phyloP scores from a whole-genome alignment of 2,888 invertebrate species.

The Drosophila maculinotata region DNA sequence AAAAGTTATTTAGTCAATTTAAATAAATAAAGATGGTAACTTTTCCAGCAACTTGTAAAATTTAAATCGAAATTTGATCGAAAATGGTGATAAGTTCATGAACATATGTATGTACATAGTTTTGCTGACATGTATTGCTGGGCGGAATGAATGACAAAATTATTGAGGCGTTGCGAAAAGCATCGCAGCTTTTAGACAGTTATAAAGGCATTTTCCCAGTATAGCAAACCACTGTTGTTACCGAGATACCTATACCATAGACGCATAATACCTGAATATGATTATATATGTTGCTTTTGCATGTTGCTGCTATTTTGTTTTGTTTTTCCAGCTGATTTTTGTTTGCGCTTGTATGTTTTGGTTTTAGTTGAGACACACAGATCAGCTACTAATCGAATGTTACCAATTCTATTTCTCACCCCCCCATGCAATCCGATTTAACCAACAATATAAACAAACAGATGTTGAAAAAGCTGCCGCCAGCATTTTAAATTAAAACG shows the following conservation, averaged over 20 bases:
- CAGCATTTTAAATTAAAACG: conserved; percentile 57
- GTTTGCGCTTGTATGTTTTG: conserved; percentile 20
- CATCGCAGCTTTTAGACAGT: not conserved
- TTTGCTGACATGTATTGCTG: conserved; percentile 5
- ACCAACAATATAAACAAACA: conserved; percentile 43
- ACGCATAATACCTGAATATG: conserved; percentile 1
- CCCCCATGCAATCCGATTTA: conserved; percentile 40
- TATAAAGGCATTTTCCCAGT: conserved; percentile 6
- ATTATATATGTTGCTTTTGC: conserved; percentile 34
- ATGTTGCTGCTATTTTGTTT: conserved; percentile 35
- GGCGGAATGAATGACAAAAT: conserved; percentile 11
- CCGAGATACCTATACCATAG: not conserved
- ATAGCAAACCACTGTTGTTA: no score
- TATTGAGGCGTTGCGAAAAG: conserved; percentile 33
- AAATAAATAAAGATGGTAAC: no score
- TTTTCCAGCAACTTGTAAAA: no score
- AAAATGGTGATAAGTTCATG: no score
- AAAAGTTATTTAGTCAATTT: no score
- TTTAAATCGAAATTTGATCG: no score
- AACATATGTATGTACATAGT: no score
- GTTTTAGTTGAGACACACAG: conserved; percentile 26
- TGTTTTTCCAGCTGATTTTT: conserved; percentile 40
- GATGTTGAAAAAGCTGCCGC: conserved; percentile 69
- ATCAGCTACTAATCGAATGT: conserved; percentile 65
- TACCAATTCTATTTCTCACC: conserved; percentile 52